Evolutionary conservation across 2,113 vertebrate genomes (phyloP).

Genomic region (Poecile atricapillus): DNA sequence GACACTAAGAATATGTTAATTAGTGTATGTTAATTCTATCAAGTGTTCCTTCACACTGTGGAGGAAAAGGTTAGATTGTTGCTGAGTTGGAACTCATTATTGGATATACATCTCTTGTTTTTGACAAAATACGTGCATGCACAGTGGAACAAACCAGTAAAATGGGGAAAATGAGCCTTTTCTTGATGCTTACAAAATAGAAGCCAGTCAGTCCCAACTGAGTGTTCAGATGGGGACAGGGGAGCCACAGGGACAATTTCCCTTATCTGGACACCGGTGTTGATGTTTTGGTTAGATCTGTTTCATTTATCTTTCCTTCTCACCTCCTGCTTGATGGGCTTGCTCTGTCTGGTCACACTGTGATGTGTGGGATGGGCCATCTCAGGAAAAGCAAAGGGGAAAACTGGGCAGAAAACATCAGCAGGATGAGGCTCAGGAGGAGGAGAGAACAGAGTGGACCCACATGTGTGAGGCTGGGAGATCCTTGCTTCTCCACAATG

Average conservation of each 20-base stretch:
- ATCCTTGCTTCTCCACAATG: not conserved
- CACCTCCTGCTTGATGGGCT: not conserved
- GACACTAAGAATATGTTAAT: not conserved
- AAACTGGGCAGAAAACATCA: not conserved
- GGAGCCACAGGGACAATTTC: not conserved
- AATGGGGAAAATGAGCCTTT: not conserved
- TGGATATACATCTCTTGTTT: not conserved
- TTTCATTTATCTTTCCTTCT: not conserved
- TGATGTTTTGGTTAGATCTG: not conserved
- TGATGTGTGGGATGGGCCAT: not conserved
- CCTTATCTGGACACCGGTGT: not conserved
- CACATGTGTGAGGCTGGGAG: accelerated
- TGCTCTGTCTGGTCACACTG: not conserved
- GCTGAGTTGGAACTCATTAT: not conserved
- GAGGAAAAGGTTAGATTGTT: not conserved
- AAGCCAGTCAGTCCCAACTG: not conserved
- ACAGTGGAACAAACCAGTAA: not conserved
- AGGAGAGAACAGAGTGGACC: not conserved
- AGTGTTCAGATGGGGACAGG: not conserved
- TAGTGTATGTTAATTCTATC: not conserved
- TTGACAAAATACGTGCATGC: not conserved
- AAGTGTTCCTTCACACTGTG: not conserved
- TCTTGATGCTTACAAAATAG: not conserved
- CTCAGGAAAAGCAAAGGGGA: not conserved
- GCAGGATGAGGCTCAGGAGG: not conserved